A percentile compares a stretch with the other conserved stretches of the same genome.
Conservation (phyloP, 2,113 vertebrate species). For the Stictonetta naevosa region DNA sequence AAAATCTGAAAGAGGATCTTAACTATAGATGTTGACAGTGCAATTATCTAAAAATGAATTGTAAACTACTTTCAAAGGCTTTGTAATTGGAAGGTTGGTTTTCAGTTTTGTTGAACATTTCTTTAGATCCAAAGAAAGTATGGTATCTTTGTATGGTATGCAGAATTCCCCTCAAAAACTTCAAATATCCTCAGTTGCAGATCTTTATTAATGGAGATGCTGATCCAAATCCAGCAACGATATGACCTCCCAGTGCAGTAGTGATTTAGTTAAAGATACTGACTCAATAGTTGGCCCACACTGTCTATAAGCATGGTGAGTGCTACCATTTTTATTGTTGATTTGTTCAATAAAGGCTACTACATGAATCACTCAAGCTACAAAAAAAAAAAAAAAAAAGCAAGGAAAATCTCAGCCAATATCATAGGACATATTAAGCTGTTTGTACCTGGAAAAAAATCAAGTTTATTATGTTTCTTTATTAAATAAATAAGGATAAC, state of each 20-base stretch:
- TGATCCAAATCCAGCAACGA: neutral
- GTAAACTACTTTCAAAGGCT: conserved; percentile 42
- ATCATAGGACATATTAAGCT: conserved; percentile 55
- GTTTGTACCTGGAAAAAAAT: conserved; percentile 61
- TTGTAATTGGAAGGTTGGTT: conserved; percentile 48
- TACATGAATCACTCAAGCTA: conserved; percentile 48
- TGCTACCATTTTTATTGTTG: conserved; percentile 45
- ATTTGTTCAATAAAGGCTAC: conserved; percentile 51
- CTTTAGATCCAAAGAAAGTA: conserved; percentile 12
- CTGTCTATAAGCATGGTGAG: conserved; percentile 52
- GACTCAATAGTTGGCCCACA: conserved; percentile 38
- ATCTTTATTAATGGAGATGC: conserved; percentile 9
- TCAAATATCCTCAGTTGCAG: neutral
- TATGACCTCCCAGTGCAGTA: conserved; percentile 4
- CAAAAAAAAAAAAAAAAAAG: neutral
- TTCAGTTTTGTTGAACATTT: conserved; percentile 22
- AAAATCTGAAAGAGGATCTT: conserved; percentile 19
- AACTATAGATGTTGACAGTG: conserved; percentile 44
- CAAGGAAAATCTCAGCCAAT: conserved; percentile 62
- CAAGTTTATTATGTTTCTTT: conserved; percentile 67
- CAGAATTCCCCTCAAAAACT: neutral
- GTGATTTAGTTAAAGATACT: conserved; percentile 28
- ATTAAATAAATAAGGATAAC: conserved; percentile 67
- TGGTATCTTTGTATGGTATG: neutral
- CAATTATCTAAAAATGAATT: conserved; percentile 41